Evolutionary conservation across 2,113 vertebrate species (phyloP), one percentile per base, ranked within the genome.

Genomic region (Donacobius atricapilla): DNA sequence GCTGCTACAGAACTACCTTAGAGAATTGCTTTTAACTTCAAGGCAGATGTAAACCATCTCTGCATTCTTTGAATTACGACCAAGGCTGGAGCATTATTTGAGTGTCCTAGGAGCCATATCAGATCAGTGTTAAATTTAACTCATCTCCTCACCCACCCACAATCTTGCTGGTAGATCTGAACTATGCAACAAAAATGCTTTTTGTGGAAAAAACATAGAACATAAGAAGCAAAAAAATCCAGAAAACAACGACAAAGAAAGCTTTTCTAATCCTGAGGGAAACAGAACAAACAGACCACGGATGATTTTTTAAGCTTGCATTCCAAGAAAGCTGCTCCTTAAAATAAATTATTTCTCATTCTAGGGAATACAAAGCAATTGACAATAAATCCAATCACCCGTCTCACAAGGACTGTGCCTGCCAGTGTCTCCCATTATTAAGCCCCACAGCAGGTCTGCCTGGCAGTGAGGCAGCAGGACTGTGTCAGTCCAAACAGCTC

Each of bases 291-390:
- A 77, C 1, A 3, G n/a, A 83, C 27, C 31, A 39, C 68, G 45
- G 51, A 87, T 68, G 18, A 81, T 28, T 90, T 83, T 76, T 66
- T 71, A 95, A 94, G 48, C 11, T 25, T 35, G 53, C 42, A 83
- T 81, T 92, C 68, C 47, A 96, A 90, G 88, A 70, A 83, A 53
- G 69, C 9, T 0, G 1, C 22, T 92, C 75, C 79, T 95, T 84
- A 72, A 90, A 94, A 86, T 66, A 94, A 89, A 69, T 90, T 25
- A 70, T 78, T 81, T 70, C 71, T 82, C 53, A 72, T 84, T 90
- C 88, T 53, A 58, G 72, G n/a, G 92, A 84, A 90, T 78, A 90
- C 69, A 83, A 86, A 93, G 75, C 22, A 51, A 82, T 7, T 65
- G 80, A 56, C 48, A 90, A 94, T 86, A 92, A 92, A 94, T 75